Conservation (phyloP, 2,888 invertebrate species). For the Lepidochrysops patricia region DNA sequence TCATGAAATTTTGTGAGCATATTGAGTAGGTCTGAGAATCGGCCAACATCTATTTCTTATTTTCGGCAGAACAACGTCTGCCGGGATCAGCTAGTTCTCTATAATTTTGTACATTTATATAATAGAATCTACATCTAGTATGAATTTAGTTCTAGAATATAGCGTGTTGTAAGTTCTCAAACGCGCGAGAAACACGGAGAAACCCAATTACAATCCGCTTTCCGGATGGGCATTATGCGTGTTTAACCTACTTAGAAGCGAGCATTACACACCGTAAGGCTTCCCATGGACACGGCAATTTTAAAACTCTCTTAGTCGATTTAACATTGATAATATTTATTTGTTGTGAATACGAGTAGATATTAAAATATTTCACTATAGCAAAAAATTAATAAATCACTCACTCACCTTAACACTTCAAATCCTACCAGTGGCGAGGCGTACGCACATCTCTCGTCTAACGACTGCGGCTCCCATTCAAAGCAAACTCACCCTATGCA, state of each 20-base stretch:
- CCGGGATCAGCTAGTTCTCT: background rate
- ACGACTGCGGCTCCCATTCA: no score
- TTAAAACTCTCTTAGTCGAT: slow-evolving; percentile 27
- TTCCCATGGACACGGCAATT: slow-evolving; percentile 38
- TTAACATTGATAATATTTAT: slow-evolving; percentile 12
- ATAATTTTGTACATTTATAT: background rate
- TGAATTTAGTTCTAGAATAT: slow-evolving; percentile 27
- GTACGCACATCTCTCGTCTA: no score
- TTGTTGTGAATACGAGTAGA: background rate
- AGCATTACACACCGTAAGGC: slow-evolving; percentile 39
- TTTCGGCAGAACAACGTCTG: no score
- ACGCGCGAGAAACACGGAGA: slow-evolving; percentile 2
- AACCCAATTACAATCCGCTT: slow-evolving; percentile 28
- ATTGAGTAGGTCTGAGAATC: no score
- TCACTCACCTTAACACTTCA: no score
- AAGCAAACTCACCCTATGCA: no score
- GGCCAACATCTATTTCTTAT: no score
- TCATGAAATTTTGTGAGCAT: no score
- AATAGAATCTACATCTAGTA: no score
- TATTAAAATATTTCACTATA: no score
- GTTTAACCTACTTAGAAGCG: slow-evolving; percentile 46
- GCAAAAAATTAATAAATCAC: no score
- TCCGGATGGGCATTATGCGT: slow-evolving; percentile 42
- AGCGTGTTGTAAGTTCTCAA: background rate
- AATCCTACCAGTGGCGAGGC: no score